phyloP scores from a whole-genome alignment of 2,888 invertebrate species.

The Pachycephus smyrnensis region DNA sequence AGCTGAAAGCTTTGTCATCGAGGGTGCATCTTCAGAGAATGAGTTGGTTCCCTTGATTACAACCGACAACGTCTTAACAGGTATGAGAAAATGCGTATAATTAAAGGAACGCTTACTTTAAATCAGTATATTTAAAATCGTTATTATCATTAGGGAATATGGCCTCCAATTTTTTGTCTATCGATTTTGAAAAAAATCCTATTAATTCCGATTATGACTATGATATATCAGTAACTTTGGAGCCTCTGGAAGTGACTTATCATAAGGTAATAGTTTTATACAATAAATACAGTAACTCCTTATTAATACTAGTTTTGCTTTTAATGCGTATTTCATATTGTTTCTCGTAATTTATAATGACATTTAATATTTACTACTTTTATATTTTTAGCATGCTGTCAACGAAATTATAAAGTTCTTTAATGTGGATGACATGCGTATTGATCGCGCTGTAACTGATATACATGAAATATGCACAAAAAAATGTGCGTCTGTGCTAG shows the following conservation, averaged over 20 bases:
- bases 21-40: constrained; percentile 80
- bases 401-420: constrained; percentile 80
- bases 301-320: not conserved
- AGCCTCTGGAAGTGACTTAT: constrained; percentile 82
- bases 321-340: not conserved
- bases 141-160: constrained; percentile 68
- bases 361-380: constrained; percentile 13
- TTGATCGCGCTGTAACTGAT: constrained; percentile 59
- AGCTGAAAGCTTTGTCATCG: constrained; percentile 81
- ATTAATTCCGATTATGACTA: constrained; percentile 75
- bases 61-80: constrained; percentile 71
- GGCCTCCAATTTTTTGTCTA: constrained; percentile 77
- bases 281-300: not conserved
- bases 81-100: constrained; percentile 37
- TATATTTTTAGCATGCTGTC: constrained; percentile 74
- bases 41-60: constrained; percentile 79
- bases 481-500: constrained; percentile 46
- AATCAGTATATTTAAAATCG: not conserved
- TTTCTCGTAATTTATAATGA: constrained; percentile 15
- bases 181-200: constrained; percentile 82
- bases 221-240: constrained; percentile 76
- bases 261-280: constrained; percentile 73
- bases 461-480: constrained; percentile 60
- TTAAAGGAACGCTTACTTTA: not conserved
- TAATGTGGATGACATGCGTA: constrained; percentile 70